A percentile compares a stretch with the other conserved stretches of the same genome.
These are phyloP conservation scores for Phasianus colchicus DNA, from an alignment of 2,113 vertebrate genomes.

Conservation along the genomic window DNA sequence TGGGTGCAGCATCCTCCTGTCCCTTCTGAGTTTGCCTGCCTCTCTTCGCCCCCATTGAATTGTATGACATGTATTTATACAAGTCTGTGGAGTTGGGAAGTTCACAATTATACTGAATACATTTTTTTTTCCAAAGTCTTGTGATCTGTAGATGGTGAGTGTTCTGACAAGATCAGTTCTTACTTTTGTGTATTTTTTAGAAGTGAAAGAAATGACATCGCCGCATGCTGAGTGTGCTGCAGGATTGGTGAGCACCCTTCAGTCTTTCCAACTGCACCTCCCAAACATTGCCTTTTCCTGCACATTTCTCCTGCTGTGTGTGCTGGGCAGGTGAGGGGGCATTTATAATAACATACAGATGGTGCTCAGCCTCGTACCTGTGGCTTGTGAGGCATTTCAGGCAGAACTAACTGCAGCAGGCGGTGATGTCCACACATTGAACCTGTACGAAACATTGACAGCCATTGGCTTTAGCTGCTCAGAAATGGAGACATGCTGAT, in stretches of 20 bases:
- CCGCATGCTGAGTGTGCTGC: neutral
- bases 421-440: neutral
- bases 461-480: neutral
- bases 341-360: neutral
- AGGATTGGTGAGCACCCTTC: neutral
- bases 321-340: no score
- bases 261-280: neutral
- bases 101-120: neutral
- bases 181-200: neutral
- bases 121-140: neutral
- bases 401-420: neutral
- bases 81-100: neutral
- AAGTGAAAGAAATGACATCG: neutral
- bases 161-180: neutral
- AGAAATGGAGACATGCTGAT: neutral
- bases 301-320: neutral
- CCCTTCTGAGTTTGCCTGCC: neutral
- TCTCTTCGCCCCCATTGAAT: neutral
- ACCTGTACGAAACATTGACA: neutral
- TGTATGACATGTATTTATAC: neutral
- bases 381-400: neutral
- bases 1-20: neutral
- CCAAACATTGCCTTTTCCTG: neutral
- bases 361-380: neutral
- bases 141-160: neutral